Conservation (phyloP, 2,888 invertebrate species). For the Pristionchus fissidentatus region DNA sequence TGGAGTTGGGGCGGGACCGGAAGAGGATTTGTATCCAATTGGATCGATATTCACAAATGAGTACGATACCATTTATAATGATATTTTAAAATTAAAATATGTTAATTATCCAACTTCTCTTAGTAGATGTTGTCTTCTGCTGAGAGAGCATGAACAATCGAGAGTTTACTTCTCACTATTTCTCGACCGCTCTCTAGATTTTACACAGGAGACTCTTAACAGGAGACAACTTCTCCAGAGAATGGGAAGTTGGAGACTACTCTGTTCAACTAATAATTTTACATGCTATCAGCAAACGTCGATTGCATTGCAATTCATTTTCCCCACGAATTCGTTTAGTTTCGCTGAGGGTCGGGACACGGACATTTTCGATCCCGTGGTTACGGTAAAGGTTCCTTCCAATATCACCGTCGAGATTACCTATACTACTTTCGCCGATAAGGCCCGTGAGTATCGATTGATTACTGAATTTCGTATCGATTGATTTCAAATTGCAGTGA, state of each 20-base stretch:
- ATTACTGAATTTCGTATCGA: too few relatives aligned
- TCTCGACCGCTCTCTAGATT: too few relatives aligned
- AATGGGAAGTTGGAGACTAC: too few relatives aligned
- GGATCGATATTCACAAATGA: background rate
- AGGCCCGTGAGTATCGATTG: background rate
- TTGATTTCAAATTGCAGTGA: slow-evolving; percentile 7
- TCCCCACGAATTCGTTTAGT: background rate
- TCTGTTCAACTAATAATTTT: too few relatives aligned
- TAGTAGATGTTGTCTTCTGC: too few relatives aligned
- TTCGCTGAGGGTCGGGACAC: slow-evolving; percentile 9
- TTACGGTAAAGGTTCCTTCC: slow-evolving; percentile 1
- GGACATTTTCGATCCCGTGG: slow-evolving; percentile 22
- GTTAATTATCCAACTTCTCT: background rate
- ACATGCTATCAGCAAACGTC: too few relatives aligned
- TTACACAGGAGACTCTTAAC: too few relatives aligned
- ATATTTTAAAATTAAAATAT: background rate
- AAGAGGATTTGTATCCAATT: slow-evolving; percentile 19
- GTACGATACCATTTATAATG: background rate
- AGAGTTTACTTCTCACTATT: too few relatives aligned
- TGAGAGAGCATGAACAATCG: too few relatives aligned
- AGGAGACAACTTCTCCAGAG: too few relatives aligned
- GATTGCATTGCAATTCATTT: too few relatives aligned
- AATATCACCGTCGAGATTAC: slow-evolving; percentile 28
- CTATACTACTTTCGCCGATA: slow-evolving; percentile 5
- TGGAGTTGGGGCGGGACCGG: background rate